These are phyloP conservation scores for Alosa sapidissima DNA, from an alignment of 2,797 vertebrate species.

Conservation along the genomic window DNA sequence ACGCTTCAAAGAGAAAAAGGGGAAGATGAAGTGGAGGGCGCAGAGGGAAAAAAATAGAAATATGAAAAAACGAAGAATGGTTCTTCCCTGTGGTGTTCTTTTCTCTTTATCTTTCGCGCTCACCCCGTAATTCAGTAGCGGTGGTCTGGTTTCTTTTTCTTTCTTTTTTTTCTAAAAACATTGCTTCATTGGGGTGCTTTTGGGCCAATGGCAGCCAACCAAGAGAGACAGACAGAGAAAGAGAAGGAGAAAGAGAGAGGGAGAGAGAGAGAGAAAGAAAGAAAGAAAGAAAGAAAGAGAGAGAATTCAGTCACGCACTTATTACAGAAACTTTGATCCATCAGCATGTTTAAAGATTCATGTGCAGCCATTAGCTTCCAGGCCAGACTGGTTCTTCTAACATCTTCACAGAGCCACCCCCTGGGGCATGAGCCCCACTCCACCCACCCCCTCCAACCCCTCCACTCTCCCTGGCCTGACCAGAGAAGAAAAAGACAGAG, in stretches of 20 bases:
- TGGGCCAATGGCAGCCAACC: not conserved
- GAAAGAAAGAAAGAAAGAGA: not conserved
- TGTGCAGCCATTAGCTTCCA: constrained; percentile 71
- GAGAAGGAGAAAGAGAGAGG: not conserved
- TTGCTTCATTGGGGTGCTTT: not conserved
- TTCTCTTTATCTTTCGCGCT: not conserved
- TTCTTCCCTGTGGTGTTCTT: not conserved
- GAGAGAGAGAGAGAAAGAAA: constrained; percentile 4
- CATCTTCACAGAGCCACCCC: constrained; percentile 29
- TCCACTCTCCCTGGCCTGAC: not conserved
- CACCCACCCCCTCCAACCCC: not conserved
- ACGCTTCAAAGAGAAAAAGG: not conserved
- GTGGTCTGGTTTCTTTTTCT: not conserved
- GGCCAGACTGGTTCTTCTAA: constrained; percentile 52
- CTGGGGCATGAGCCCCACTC: not conserved
- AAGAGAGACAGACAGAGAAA: not conserved
- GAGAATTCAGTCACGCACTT: constrained; percentile 64
- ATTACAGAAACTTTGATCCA: constrained; percentile 65
- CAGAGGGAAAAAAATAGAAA: not conserved
- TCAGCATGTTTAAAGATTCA: constrained; percentile 77
- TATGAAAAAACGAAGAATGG: not conserved
- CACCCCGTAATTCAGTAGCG: not conserved
- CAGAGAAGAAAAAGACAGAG: not conserved
- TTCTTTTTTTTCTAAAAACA: not conserved
- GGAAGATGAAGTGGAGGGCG: not conserved